Conservation (phyloP, 2,113 vertebrate species). For the Daphoenositta chrysoptera region DNA sequence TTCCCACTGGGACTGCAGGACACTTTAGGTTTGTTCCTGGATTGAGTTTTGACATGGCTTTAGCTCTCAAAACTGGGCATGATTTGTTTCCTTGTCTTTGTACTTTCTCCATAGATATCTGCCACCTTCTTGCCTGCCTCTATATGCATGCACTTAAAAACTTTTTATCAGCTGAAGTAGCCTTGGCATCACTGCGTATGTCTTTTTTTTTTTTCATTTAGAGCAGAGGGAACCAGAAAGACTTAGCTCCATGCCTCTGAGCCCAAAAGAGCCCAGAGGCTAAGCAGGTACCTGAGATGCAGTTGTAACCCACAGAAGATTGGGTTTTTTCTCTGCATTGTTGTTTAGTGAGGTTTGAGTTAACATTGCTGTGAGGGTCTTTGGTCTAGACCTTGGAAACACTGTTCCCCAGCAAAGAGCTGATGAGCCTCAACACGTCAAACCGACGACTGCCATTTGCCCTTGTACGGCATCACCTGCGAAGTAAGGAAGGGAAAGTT, state of each 20-base stretch:
- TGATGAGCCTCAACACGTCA: slow-evolving; percentile 14
- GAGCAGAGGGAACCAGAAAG: neutral
- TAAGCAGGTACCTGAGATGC: neutral
- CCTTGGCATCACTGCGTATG: neutral
- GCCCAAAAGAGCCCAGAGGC: neutral
- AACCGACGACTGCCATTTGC: neutral
- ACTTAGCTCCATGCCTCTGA: neutral
- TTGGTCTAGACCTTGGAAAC: slow-evolving; percentile 3
- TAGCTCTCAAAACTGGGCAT: neutral
- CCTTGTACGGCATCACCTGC: neutral
- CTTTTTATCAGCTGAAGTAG: neutral
- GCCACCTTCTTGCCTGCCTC: neutral
- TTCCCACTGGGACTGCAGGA: neutral
- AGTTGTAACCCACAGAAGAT: neutral
- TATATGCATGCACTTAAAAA: neutral
- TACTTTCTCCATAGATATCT: neutral
- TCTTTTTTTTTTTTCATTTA: neutral
- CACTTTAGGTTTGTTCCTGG: neutral
- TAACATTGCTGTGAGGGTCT: neutral
- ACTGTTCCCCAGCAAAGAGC: neutral
- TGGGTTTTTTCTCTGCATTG: neutral
- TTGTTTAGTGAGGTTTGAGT: neutral
- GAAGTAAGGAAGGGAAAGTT: slow-evolving; percentile 51
- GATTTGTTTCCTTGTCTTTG: neutral
- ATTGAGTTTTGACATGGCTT: neutral